Evolutionary conservation across 2,113 vertebrate species (phyloP), one percentile per base, ranked within the genome.

Genomic region (Halcyon malimbica): DNA sequence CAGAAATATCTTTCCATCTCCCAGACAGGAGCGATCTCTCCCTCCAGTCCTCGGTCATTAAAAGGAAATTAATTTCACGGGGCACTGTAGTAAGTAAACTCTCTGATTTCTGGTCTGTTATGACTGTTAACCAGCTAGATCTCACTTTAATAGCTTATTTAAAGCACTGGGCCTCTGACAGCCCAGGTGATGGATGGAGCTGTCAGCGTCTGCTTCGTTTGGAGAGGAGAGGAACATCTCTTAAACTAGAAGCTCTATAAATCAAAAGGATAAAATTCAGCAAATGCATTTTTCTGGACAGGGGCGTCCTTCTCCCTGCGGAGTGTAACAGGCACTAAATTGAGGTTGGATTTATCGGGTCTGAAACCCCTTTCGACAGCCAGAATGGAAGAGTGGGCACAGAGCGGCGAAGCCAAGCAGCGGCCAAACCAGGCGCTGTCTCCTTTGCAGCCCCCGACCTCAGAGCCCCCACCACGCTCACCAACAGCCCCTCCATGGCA

Each of bases 101-200:
- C 91, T 73, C 44, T 5, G 48, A 82, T 91, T 93, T 64, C 87
- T 68, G 94, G 12, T 74, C 91, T 80, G 94, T 85, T 93, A 77
- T 89, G 94, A 94, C 73, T 90, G 90, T 91, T 96, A 96, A 97
- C 94, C 93, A 95, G 93, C 91, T 90, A 94, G 91, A 92, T 91
- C 81, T 96, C 91, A 16, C 91, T 91, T 97, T 92, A 97, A 96
- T 94, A 71, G 95, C 94, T 97, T 95, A 74, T 95, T 97, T 95
- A 94, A 94, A 96, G 94, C 63, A 5, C 75, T 50, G 85, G 69
- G 77, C 76, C 56, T 56, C 83, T 95, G 96, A 96, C 94, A 93
- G 87, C 64, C 60, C 0, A 1, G 50, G 37, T 97, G 96, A 97
- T 93, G 67, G 83, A 96, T 97, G 94, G 80, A 97, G 96, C 96